Evolutionary conservation across 2,113 vertebrate genomes (phyloP).

Genomic region (Rhizomys pruinosus): DNA sequence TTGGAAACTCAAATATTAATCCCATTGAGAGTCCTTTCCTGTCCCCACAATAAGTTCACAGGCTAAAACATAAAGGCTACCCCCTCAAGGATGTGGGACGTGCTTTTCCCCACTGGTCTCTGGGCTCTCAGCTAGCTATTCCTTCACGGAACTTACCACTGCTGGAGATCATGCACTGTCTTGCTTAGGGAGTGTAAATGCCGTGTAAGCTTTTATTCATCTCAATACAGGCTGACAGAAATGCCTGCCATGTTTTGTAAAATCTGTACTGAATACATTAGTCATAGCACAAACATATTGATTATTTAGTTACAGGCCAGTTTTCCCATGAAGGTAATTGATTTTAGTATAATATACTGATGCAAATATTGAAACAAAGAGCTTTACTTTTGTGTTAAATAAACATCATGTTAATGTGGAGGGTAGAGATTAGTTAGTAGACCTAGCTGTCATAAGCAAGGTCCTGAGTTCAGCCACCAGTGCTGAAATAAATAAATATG

Average conservation of each 20-base stretch:
- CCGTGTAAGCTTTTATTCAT: background rate
- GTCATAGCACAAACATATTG: background rate
- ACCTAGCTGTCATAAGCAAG: background rate
- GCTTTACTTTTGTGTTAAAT: background rate
- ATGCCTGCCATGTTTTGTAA: background rate
- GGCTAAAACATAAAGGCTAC: fast-evolving
- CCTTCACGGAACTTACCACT: background rate
- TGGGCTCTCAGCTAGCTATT: background rate
- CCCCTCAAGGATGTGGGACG: background rate
- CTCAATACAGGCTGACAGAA: background rate
- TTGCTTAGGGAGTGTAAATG: background rate
- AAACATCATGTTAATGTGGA: background rate
- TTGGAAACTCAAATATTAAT: background rate
- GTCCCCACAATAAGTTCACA: background rate
- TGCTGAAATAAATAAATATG: background rate
- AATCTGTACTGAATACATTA: background rate
- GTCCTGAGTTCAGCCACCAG: too few species aligned
- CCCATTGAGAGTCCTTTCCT: background rate
- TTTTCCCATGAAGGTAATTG: background rate
- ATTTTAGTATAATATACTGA: background rate
- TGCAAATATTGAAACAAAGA: background rate
- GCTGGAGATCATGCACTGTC: background rate
- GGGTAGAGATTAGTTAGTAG: background rate
- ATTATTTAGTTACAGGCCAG: background rate
- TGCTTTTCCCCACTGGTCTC: fast-evolving